Conservation (phyloP, 2,113 vertebrate genomes). For the Cercocebus atys region DNA sequence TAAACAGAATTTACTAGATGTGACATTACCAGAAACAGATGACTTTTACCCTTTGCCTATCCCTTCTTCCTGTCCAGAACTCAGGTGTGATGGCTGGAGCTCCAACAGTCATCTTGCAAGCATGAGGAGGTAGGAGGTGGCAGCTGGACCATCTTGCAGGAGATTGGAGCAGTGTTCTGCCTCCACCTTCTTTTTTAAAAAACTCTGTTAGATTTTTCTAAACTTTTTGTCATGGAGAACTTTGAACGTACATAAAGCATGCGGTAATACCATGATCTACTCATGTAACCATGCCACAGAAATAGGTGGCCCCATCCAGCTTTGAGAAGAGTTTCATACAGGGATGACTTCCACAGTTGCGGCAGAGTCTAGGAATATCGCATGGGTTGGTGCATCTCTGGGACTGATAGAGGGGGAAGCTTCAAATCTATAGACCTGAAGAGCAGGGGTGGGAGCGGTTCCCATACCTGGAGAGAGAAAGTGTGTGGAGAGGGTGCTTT, state of each 20-base stretch:
- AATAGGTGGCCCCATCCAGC: background rate
- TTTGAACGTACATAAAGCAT: background rate
- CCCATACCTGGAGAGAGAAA: background rate
- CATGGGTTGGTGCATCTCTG: background rate
- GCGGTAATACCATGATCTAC: background rate
- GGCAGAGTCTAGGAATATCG: background rate
- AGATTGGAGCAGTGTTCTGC: accelerated
- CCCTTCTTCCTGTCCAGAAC: background rate
- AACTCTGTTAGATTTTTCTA: background rate
- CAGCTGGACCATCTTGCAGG: background rate
- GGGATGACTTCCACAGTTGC: background rate
- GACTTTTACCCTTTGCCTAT: background rate
- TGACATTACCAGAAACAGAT: background rate
- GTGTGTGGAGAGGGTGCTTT: background rate
- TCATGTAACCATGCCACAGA: background rate
- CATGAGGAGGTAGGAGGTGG: background rate
- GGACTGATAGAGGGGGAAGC: background rate
- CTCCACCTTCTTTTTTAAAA: background rate
- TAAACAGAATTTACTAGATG: background rate
- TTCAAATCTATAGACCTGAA: background rate
- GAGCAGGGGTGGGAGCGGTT: background rate
- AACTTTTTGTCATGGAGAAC: background rate
- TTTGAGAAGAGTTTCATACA: background rate
- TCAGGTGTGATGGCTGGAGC: background rate
- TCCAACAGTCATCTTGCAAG: background rate